These are phyloP conservation scores for Diglossa cyanea DNA, from an alignment of 2,797 vertebrate species.

Conservation along the genomic window DNA sequence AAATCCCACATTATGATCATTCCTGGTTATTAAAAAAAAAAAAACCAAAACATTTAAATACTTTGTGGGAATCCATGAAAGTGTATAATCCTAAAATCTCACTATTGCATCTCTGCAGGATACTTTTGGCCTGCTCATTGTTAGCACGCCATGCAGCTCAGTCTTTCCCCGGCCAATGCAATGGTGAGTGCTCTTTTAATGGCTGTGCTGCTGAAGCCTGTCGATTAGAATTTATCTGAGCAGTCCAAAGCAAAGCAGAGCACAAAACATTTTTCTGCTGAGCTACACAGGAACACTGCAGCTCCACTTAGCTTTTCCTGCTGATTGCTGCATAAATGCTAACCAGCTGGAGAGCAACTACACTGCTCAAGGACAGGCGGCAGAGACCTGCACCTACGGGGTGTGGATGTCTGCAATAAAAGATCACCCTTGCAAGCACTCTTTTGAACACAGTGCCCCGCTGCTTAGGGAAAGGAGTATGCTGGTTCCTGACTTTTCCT, in stretches of 20 bases:
- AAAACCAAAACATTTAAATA: not conserved
- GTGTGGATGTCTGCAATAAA: not conserved
- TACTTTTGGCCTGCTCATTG: not conserved
- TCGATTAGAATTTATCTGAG: not conserved
- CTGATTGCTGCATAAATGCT: not conserved
- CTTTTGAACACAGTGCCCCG: not conserved
- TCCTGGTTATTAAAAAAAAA: not conserved
- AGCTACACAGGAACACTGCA: not conserved
- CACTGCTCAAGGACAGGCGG: not conserved
- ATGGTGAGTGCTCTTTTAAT: not conserved
- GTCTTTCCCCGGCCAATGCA: not conserved
- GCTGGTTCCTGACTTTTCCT: not conserved
- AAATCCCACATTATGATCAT: not conserved
- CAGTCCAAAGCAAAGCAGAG: not conserved
- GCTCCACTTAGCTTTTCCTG: not conserved
- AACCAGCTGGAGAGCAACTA: not conserved
- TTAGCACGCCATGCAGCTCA: not conserved
- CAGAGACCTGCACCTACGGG: not conserved
- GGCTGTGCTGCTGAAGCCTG: not conserved
- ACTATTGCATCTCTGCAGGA: not conserved
- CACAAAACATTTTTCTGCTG: conserved; percentile 32
- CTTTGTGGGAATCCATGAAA: not conserved
- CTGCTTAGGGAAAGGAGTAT: not conserved
- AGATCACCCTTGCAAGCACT: not conserved
- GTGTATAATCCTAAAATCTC: not conserved